phyloP scores from a whole-genome alignment of 1,140 invertebrate species.

The Ditylenchus dipsaci region DNA sequence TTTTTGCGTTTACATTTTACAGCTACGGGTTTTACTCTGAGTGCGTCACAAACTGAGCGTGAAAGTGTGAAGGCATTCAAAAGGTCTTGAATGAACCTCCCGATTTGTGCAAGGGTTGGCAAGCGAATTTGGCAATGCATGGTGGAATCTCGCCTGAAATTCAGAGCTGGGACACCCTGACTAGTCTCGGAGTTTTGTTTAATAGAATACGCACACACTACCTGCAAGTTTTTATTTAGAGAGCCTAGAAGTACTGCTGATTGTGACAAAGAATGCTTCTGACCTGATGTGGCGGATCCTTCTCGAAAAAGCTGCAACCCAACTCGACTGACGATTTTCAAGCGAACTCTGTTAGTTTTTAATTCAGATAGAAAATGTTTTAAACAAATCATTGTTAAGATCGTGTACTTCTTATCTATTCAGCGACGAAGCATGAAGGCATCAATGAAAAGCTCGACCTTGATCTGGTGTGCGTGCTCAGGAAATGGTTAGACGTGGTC shows the following conservation, averaged over 20 bases:
- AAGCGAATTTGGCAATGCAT: slow-evolving; percentile 24
- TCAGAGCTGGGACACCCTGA: too few species aligned
- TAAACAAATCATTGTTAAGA: slow-evolving; percentile 41
- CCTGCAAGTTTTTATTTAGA: too few species aligned
- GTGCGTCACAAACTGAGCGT: slow-evolving; percentile 11
- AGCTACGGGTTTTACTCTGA: slow-evolving; percentile 28
- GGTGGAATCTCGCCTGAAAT: slow-evolving; percentile 30
- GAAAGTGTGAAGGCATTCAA: slow-evolving; percentile 14
- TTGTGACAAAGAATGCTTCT: slow-evolving; percentile 8
- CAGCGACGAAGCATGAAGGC: slow-evolving; percentile 64
- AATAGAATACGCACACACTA: too few species aligned
- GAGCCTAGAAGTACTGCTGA: too few species aligned
- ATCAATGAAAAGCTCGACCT: slow-evolving; percentile 64
- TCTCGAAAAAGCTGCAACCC: too few species aligned
- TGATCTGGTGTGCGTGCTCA: slow-evolving; percentile 64
- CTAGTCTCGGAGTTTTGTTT: too few species aligned
- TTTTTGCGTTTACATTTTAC: too few species aligned
- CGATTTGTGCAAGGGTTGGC: slow-evolving; percentile 21
- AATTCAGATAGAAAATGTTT: too few species aligned
- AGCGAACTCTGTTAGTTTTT: too few species aligned
- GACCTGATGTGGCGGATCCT: slow-evolving; percentile 28
- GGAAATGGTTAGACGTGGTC: slow-evolving; percentile 32
- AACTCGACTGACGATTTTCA: too few species aligned
- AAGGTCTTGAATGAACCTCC: slow-evolving; percentile 35
- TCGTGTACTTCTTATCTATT: slow-evolving; percentile 62